Evolutionary conservation across 2,797 vertebrate genomes (phyloP), one percentile per base, ranked within the genome.

Genomic region (Morus bassanus): DNA sequence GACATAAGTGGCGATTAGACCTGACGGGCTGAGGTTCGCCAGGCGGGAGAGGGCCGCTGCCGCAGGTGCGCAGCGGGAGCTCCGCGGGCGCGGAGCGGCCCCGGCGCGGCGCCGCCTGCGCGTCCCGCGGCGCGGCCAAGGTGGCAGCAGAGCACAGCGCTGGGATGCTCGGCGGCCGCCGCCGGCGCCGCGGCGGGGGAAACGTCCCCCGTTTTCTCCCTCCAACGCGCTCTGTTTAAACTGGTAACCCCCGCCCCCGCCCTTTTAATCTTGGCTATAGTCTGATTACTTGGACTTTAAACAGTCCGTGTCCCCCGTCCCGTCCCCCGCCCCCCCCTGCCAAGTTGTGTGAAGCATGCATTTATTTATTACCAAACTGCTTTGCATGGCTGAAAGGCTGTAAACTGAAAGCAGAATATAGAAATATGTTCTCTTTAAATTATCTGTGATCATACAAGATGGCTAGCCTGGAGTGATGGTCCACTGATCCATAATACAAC

Each of bases 141-240:
- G 97, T 96, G 98, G 98, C 98, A 98, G 98, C 95, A 98, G 87
- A 98, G 95, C 96, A 79, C 79, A 97, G 97, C 95, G 27, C 88
- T 69, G 83, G 50, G 88, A 91, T 53, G 39, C 33, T 85, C 37
- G 59, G 46, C 51, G 15, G 70, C 11, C 35, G 45, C 48, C 46
- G 43, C 30, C 13, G 28, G 27, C 17, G 33, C 21, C 15, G 37
- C 61, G 12, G 30, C 28, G 18, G 45, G 48, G 11, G 83, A 75
- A 50, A 2, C 33, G 7, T 24, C 30, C 53, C 60, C 43, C 45
- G 9, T 21, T 10, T 8, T 23, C 61, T 28, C 23, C 43, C 13
- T 43, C 24, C 57, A 4, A 1, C 48, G 6, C 27, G 1, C 75
- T 30, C 65, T 3, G 6, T 21, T 68, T 10, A 13, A 75, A 30